A percentile compares a stretch with the other conserved stretches of the same genome.
Evolutionary conservation across 2,797 vertebrate genomes (phyloP).

Genomic region (Hapalemur alaotrensis): DNA sequence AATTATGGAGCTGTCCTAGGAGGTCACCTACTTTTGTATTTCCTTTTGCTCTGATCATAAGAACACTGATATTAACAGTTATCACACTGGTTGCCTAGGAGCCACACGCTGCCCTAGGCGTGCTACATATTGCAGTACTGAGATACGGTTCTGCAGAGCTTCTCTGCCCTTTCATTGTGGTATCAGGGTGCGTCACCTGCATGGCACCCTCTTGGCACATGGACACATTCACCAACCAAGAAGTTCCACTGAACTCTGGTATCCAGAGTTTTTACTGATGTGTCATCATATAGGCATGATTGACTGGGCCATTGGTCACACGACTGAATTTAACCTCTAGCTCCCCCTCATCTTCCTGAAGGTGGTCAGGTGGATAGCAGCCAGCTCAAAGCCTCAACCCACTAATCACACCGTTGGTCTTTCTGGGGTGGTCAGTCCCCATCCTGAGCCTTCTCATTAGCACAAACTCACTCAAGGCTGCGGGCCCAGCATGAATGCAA

Average conservation of each 20-base stretch:
- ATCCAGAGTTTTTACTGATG: neutral
- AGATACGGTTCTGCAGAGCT: neutral
- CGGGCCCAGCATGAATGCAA: neutral
- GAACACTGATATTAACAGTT: neutral
- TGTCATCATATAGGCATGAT: neutral
- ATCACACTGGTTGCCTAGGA: neutral
- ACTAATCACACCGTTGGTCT: neutral
- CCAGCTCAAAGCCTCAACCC: neutral
- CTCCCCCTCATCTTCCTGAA: neutral
- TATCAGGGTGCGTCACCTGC: neutral
- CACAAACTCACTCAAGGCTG: neutral
- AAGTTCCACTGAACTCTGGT: neutral
- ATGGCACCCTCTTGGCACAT: neutral
- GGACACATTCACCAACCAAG: too few species aligned
- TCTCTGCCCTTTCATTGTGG: neutral
- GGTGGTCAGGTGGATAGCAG: neutral
- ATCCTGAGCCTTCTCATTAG: neutral
- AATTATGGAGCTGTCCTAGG: neutral
- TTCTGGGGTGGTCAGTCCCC: neutral
- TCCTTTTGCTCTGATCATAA: neutral
- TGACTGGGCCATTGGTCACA: neutral
- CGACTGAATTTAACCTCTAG: neutral
- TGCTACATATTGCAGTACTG: neutral
- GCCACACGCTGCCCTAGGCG: neutral
- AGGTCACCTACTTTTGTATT: neutral